phyloP scores from a whole-genome alignment of 2,113 vertebrate species.

The Menidia beryllina region DNA sequence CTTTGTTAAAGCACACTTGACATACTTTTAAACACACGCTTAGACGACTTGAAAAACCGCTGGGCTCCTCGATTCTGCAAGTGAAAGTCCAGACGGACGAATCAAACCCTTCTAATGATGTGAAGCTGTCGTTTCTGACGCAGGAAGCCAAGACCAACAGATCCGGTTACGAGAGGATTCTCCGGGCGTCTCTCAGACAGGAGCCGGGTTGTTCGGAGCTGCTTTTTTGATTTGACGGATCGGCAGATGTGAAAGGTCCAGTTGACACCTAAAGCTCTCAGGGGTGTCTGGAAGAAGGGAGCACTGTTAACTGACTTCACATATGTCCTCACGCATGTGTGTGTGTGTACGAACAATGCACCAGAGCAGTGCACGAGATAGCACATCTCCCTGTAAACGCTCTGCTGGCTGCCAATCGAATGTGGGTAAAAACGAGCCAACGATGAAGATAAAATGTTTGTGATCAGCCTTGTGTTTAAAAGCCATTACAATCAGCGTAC shows the following conservation, averaged over 20 bases:
- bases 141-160: conserved; percentile 52
- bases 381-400: not conserved
- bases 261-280: conserved; percentile 51
- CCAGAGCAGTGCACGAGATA: not conserved
- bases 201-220: conserved; percentile 36
- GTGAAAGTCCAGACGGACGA: conserved; percentile 12
- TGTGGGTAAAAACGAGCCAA: too few relatives aligned
- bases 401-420: not conserved
- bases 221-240: conserved; percentile 35
- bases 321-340: conserved; percentile 18
- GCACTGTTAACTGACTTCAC: conserved; percentile 35
- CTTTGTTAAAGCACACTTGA: conserved; percentile 11
- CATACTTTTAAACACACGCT: conserved; percentile 23
- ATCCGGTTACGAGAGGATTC: conserved; percentile 41
- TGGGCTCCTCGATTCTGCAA: conserved; percentile 6
- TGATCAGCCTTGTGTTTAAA: not conserved
- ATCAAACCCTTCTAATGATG: conserved; percentile 40
- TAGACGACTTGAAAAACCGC: conserved; percentile 10
- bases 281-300: conserved; percentile 45
- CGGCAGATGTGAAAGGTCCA: conserved; percentile 44
- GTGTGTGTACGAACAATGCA: not conserved
- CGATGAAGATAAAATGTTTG: not conserved
- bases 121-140: conserved; percentile 18
- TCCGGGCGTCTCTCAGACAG: conserved; percentile 31
- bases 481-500: not conserved